Base-by-base conservation (phyloP, 2,797 vertebrate genomes). In the Lithobates pipiens region DNA sequence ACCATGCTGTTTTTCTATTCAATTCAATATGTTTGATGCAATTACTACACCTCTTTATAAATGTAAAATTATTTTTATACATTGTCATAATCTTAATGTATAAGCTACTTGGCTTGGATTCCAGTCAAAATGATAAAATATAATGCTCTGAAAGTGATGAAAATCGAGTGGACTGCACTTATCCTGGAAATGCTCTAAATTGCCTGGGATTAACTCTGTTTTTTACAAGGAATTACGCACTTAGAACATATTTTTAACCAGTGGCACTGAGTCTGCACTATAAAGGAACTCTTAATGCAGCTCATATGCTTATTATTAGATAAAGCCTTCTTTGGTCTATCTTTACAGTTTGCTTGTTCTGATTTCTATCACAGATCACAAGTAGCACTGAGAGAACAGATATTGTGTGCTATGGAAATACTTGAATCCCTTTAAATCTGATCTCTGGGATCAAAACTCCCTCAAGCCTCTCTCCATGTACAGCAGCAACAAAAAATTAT, bases 221-320 rank as follows among this genome's bases (percentile, higher is more conserved):
- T 79, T 79, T 36, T 46, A 68, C 65, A 69, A n/a, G 39, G 77
- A 68, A 79, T 68, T 79, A 79, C 32, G 39, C 39, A 23, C 25
- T 21, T 79, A 65, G 77, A 69, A 79, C 65, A 68, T 32, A 54
- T 70, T 69, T 80, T 54, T 79, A 46, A 15, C 65, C 27, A 23
- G 15, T 54, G 29, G n/a, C 27, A 29, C 68, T n/a, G 36, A 36
- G 29, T 65, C 27, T 65, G 76, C 25, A 67, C 61, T 68, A 68
- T 5, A 68, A 13, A 44, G 39, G 67, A 80, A 68, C 67, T 34
- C 42, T 50, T 54, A 70, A 54, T 54, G 77, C 77, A 54, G 77
- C 67, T 70, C 54, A 70, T 50, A 54, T 70, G 77, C 27, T 71
- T 70, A 32, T 80, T 54, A 54, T 80, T 70, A 69, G 67, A 71